Evolutionary conservation across 2,797 vertebrate genomes (phyloP), one percentile per base, ranked within the genome.

Genomic region (Astyanax mexicanus): DNA sequence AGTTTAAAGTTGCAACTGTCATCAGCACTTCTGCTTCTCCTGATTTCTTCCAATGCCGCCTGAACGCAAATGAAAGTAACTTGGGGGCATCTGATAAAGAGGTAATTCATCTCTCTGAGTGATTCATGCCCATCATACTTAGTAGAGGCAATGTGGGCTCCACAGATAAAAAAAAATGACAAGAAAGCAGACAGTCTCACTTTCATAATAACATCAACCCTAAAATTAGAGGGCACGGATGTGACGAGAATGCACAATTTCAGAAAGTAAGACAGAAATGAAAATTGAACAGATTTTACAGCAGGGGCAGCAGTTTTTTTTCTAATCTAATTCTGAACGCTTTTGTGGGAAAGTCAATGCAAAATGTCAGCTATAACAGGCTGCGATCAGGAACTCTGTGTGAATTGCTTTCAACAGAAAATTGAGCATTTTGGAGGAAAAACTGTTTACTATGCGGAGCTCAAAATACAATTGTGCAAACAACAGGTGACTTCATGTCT

Each of bases 321-420:
- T 64, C 25, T 10, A 15, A 25, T 25, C 19, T 44, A 64, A 64
- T 64, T 11, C 35, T 44, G 38, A 5, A 7, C 3, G 7, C 12
- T 61, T 61, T 12, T 21, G n/a, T 61, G 35, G 57, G 54, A 29
- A 32, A 42, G 38, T 42, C 19, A 3, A 27, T 25, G 8, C 2
- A 12, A 23, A 44, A 10, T 62, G 35, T 62, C 58, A 61, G 32
- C 35, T 10, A 3, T 62, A 13, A 42, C 37, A n/a, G 7, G 60
- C 37, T 5, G 32, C 1, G 21, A 64, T 21, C 58, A 38, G 25
- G 37, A 61, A 35, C 21, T 21, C 35, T 40, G 58, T 23, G 37
- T n/a, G 29, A 40, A 40, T 12, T 61, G n/a, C 58, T 64, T 64
- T 64, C 38, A 21, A 44, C 61, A 64, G 4, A 44, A 25, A 64